phyloP scores from a whole-genome alignment of 2,888 invertebrate genomes.

The Macroteleia sp. region DNA sequence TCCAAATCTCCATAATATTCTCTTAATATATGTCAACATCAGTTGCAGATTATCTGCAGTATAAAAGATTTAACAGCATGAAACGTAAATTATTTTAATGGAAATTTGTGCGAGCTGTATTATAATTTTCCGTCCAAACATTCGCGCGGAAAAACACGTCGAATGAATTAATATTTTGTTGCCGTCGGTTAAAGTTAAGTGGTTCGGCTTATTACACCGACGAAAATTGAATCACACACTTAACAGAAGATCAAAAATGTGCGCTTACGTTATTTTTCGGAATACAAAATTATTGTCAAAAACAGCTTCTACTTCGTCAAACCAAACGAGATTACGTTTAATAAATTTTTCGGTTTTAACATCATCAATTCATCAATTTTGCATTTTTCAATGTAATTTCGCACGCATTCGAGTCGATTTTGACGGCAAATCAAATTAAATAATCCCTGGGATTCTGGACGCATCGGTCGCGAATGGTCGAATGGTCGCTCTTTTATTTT shows the following conservation, averaged over 20 bases:
- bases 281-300: too few relatives aligned
- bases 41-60: conserved; percentile 31
- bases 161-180: conserved; percentile 32
- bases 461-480: conserved; percentile 43
- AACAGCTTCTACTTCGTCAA: too few relatives aligned
- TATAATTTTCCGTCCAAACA: conserved; percentile 32
- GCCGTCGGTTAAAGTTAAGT: conserved; percentile 3
- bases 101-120: conserved; percentile 5
- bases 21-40: conserved; percentile 44
- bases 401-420: conserved; percentile 21
- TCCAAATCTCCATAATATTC: conserved; percentile 37
- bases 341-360: too few relatives aligned
- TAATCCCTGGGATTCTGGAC: conserved; percentile 29
- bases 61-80: conserved; percentile 24
- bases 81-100: conserved; percentile 36
- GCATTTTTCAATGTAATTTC: neutral
- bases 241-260: too few relatives aligned
- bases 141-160: conserved; percentile 7
- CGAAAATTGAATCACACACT: neutral
- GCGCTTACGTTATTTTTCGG: too few relatives aligned
- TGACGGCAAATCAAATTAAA: conserved; percentile 24
- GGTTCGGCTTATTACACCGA: neutral
- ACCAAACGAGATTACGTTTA: too few relatives aligned
- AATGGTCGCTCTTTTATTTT: conserved; percentile 53
- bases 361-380: neutral